Percentiles rank a stretch among this genome's conserved stretches.
phyloP scores from a whole-genome alignment of 2,888 invertebrate species.

The Baronia brevicornis region DNA sequence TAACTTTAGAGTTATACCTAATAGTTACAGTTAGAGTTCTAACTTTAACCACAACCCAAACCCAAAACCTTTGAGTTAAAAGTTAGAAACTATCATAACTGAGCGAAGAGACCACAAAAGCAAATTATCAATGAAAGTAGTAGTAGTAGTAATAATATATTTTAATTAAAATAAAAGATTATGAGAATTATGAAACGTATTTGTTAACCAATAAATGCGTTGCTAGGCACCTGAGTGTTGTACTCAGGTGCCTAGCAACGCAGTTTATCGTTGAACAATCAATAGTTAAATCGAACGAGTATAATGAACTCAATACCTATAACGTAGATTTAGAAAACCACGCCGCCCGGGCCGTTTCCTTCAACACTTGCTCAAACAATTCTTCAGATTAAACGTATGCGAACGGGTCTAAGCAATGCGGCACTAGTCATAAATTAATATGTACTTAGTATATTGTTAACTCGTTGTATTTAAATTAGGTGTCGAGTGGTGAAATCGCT shows the following conservation, averaged over 20 bases:
- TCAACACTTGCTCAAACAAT: constrained; percentile 64
- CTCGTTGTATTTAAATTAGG: constrained; percentile 16
- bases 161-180: too few relatives aligned
- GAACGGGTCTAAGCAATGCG: constrained; percentile 12
- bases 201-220: constrained; percentile 8
- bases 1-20: too few relatives aligned
- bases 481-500: constrained; percentile 14
- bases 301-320: constrained; percentile 12
- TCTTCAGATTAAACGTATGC: constrained; percentile 32
- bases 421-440: constrained; percentile 16
- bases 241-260: background rate
- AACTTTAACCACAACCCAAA: too few relatives aligned
- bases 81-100: too few relatives aligned
- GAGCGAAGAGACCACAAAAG: too few relatives aligned
- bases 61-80: too few relatives aligned
- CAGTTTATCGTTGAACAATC: constrained; percentile 15
- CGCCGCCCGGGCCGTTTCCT: constrained; percentile 36
- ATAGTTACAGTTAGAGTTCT: too few relatives aligned
- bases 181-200: too few relatives aligned
- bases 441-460: constrained; percentile 17
- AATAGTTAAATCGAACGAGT: constrained; percentile 15
- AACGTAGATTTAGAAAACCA: constrained; percentile 11
- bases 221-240: too few relatives aligned
- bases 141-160: too few relatives aligned
- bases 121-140: too few relatives aligned